A percentile compares a stretch with the other conserved stretches of the same genome.
Conservation (phyloP, 1,140 invertebrate species). For the Temnothorax longispinosus region DNA sequence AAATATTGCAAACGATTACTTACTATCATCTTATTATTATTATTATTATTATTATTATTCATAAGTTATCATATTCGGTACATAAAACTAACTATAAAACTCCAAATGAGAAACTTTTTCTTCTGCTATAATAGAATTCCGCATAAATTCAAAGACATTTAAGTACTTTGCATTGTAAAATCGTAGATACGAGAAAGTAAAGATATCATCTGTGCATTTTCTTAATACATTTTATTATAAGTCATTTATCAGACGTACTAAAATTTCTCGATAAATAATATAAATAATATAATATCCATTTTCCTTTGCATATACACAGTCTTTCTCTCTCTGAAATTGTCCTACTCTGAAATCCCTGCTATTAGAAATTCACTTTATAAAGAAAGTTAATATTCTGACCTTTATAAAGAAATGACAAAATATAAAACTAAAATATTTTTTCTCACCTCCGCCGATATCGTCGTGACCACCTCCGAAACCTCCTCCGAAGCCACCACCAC, state of each 20-base stretch:
- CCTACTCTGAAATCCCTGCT: not conserved
- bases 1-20: not conserved
- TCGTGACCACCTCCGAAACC: slow-evolving; percentile 7
- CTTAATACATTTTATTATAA: not conserved
- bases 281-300: not conserved
- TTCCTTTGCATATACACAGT: not conserved
- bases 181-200: not conserved
- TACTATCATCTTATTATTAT: not conserved
- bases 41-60: not conserved
- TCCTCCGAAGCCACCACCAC: slow-evolving; percentile 25
- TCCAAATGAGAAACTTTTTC: not conserved
- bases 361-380: not conserved
- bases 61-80: not conserved
- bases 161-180: not conserved
- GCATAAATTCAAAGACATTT: not conserved
- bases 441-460: slow-evolving; percentile 48
- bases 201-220: not conserved
- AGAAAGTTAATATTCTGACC: not conserved
- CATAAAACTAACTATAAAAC: not conserved
- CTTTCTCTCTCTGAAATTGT: not conserved
- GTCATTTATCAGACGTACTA: not conserved
- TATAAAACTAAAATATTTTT: not conserved
- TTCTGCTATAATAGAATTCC: not conserved
- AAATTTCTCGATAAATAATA: not conserved
- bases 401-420: not conserved